These are phyloP conservation scores for Zaprionus nigranus DNA, from an alignment of 1,140 invertebrate species.

Conservation along the genomic window DNA sequence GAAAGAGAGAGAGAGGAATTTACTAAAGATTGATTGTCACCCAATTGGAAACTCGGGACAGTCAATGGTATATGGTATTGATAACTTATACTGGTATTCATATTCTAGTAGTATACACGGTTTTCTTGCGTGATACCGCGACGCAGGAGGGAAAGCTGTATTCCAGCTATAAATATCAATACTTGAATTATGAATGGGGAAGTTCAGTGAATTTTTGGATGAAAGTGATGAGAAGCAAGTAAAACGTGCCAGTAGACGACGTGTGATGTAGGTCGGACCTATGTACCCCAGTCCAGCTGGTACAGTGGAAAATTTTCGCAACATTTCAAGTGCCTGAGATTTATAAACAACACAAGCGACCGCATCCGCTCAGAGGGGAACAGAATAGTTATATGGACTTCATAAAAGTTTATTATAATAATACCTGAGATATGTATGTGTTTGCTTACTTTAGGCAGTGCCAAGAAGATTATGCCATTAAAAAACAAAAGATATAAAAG, in stretches of 20 bases:
- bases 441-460: neutral
- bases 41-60: constrained; percentile 6
- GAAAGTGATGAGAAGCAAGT: constrained; percentile 49
- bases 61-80: constrained; percentile 31
- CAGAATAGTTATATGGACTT: constrained; percentile 13
- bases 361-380: constrained; percentile 14
- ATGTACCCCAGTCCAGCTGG: constrained; percentile 23
- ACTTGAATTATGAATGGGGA: constrained; percentile 31
- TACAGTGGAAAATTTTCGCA: constrained; percentile 62
- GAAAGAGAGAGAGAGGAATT: constrained; percentile 16
- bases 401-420: constrained; percentile 32
- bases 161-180: constrained; percentile 48
- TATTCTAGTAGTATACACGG: constrained; percentile 50
- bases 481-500: constrained; percentile 2
- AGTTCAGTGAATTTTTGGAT: constrained; percentile 37
- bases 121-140: constrained; percentile 50
- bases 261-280: constrained; percentile 59
- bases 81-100: constrained; percentile 15
- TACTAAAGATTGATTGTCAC: constrained; percentile 25
- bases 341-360: constrained; percentile 30
- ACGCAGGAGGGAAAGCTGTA: constrained; percentile 20
- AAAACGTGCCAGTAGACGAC: constrained; percentile 25
- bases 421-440: constrained; percentile 23
- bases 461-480: neutral
- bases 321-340: constrained; percentile 29